Evolutionary conservation across 2,888 invertebrate species (phyloP).

Genomic region (Lacanobia oleracea): DNA sequence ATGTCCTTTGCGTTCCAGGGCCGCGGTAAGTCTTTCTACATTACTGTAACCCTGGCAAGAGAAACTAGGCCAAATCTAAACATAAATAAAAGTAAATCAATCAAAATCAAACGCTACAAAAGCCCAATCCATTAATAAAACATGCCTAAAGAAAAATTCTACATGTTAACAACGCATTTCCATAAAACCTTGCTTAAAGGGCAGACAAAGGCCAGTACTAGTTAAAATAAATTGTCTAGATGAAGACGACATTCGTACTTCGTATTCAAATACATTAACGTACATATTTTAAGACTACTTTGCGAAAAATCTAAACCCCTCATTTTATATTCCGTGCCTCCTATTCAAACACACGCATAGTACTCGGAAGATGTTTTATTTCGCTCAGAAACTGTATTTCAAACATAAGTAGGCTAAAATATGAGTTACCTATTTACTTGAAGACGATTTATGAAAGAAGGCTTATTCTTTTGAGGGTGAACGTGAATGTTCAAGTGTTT

Average conservation of each 20-base stretch:
- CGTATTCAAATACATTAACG: slow-evolving; percentile 56
- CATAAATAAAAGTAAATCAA: neutral
- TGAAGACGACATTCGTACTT: slow-evolving; percentile 49
- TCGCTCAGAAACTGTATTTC: slow-evolving; percentile 34
- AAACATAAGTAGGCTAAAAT: slow-evolving; percentile 42
- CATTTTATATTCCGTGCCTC: slow-evolving; percentile 55
- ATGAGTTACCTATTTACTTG: slow-evolving; percentile 29
- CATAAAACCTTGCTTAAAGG: slow-evolving; percentile 46
- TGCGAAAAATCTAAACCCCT: slow-evolving; percentile 56
- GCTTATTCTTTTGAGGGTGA: slow-evolving; percentile 5
- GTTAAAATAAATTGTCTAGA: slow-evolving; percentile 56
- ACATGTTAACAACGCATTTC: slow-evolving; percentile 33
- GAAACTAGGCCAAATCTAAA: neutral
- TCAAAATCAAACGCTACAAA: slow-evolving; percentile 14
- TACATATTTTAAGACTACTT: slow-evolving; percentile 62
- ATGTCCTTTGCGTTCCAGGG: too few species aligned
- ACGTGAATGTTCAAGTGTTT: neutral
- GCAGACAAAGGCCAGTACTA: slow-evolving; percentile 38
- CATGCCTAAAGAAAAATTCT: slow-evolving; percentile 12
- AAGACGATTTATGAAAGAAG: slow-evolving; percentile 24
- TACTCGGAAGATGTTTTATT: slow-evolving; percentile 57
- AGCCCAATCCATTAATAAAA: slow-evolving; percentile 32
- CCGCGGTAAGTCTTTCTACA: too few species aligned
- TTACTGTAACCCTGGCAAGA: neutral
- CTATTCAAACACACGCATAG: slow-evolving; percentile 52